Base-by-base conservation (phyloP, 2,888 invertebrate species). In the Drosophila pullipes region DNA sequence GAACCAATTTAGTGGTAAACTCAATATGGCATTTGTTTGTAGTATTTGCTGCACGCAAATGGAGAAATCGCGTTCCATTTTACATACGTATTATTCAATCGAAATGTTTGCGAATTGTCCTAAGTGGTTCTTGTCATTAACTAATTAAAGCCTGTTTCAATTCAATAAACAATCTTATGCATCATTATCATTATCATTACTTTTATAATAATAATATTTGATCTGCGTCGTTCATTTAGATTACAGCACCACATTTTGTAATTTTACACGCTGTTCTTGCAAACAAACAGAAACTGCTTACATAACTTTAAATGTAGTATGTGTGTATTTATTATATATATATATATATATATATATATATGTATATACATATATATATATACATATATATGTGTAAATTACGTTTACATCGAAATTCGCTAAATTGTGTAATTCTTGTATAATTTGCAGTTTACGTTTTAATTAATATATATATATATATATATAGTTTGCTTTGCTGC, bases 201-300 rank as follows among this genome's bases (percentile, higher is more conserved):
- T 31, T 59, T 65, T 54, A 73, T 61, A 62, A 68, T 76, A 74
- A 75, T 77, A 69, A 75, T 71, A 78, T 74, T 78, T 60, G 57
- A 76, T 78, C 53, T 79, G 69, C 67, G 76, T 72, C 69, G 55
- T 76, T 75, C 76, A 78, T 28, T 78, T 83, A 75, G 82, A 81
- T 87, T 83, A 91, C 91, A 91, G 91, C 91, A 91, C 91, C 91
- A 91, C 89, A 81, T 76, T 74, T 78, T 74, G 64, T 86, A 71
- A 85, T 77, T 79, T 89, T 91, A 91, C 88, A 86, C 81, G 78
- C 74, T 67, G 79, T 66, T 74, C 50, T 69, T 59, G 78, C 82
- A 72, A 74, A 76, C 76, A 72, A 74, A 81, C 81, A 72, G 55
- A 70, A 74, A 82, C 71, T 74, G 71, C 69, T 66, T 76, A 73